phyloP scores from a whole-genome alignment of 2,113 vertebrate species.

The Rhadina sibilatrix region DNA sequence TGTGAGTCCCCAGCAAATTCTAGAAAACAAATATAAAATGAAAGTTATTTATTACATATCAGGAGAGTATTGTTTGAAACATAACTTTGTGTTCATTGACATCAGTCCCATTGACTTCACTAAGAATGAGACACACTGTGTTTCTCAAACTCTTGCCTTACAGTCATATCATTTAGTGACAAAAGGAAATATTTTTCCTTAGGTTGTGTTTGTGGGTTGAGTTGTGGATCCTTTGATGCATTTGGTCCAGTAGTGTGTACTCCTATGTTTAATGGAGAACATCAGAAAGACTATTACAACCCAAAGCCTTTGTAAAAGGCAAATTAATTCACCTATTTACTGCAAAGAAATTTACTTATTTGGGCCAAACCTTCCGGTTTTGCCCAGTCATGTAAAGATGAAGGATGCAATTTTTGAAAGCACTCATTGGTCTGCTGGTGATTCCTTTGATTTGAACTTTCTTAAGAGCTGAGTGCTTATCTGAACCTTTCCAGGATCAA shows the following conservation, averaged over 20 bases:
- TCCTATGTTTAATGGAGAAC: neutral
- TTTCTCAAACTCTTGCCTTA: neutral
- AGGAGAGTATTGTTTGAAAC: neutral
- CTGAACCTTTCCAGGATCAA: neutral
- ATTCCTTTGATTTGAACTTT: neutral
- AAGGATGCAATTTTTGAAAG: neutral
- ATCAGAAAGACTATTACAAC: fast-evolving
- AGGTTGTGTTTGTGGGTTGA: neutral
- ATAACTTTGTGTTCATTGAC: neutral
- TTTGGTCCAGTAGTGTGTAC: neutral
- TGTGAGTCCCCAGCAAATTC: constrained; percentile 94
- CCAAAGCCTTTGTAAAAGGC: neutral
- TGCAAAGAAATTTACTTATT: neutral
- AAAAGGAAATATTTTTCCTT: neutral
- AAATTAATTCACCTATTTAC: neutral
- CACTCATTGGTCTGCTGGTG: neutral
- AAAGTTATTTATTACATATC: neutral
- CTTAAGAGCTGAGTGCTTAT: neutral
- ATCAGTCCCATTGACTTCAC: neutral
- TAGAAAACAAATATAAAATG: constrained; percentile 62
- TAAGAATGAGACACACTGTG: neutral
- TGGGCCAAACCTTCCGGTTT: neutral
- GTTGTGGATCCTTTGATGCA: neutral
- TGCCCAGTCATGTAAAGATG: neutral
- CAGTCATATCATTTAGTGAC: neutral